These are phyloP conservation scores for Orthosia gothica DNA, from an alignment of 2,888 invertebrate genomes.

Conservation along the genomic window DNA sequence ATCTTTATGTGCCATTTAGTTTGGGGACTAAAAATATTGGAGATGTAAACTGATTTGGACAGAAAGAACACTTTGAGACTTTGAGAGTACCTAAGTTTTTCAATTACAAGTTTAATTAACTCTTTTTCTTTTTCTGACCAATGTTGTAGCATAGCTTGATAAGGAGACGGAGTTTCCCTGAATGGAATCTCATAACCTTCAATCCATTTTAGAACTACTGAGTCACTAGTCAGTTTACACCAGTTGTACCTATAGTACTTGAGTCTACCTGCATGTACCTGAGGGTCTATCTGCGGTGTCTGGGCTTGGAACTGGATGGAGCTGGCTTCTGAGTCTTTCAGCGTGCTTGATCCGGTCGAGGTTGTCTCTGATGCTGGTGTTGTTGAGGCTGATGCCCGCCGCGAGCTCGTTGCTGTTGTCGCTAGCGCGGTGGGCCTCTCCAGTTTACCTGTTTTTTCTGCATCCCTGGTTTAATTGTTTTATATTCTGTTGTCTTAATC, in stretches of 20 bases:
- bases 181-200: slow-evolving; percentile 15
- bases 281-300: slow-evolving; percentile 1
- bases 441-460: slow-evolving; percentile 5
- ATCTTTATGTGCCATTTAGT: neutral
- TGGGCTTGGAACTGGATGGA: slow-evolving; percentile 3
- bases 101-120: slow-evolving; percentile 11
- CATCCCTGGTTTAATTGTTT: neutral
- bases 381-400: slow-evolving; percentile 9
- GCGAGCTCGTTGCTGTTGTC: slow-evolving; percentile 15
- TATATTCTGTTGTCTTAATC: slow-evolving; percentile 1
- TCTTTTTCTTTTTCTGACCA: slow-evolving; percentile 11
- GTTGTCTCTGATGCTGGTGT: slow-evolving; percentile 1
- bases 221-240: slow-evolving; percentile 9
- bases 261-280: slow-evolving; percentile 24
- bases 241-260: slow-evolving; percentile 10
- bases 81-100: slow-evolving; percentile 13
- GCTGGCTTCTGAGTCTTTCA: slow-evolving; percentile 16
- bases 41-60: slow-evolving; percentile 11
- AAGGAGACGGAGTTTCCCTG: neutral
- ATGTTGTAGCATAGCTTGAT: neutral
- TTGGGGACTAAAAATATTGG: slow-evolving; percentile 10
- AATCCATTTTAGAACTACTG: slow-evolving; percentile 9
- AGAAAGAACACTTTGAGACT: neutral
- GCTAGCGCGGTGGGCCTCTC: slow-evolving; percentile 15
- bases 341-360: slow-evolving; percentile 7